Evolutionary conservation across 2,888 invertebrate genomes (phyloP), one percentile per base, ranked within the genome.

Genomic region (Bugula neritina): DNA sequence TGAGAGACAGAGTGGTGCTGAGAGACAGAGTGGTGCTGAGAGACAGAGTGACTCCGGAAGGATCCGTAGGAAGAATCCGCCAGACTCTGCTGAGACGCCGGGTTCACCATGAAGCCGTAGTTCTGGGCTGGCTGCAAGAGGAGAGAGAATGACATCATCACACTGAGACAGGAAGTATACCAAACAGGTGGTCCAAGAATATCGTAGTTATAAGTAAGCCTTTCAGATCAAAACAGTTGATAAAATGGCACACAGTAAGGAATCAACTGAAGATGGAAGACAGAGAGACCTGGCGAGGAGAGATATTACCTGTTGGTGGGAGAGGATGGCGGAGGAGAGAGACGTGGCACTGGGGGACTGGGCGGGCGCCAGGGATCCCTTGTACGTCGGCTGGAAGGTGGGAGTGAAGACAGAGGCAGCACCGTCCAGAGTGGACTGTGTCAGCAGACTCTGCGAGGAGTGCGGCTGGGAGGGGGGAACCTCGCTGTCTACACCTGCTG

Each of bases 401-500:
- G 63, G 63, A 31, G 63, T 63, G 63, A 63, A 63, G 1, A 27
- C 63, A 17, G 63, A 63, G 21, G 63, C 63, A 29, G 31, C 34
- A 21, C 63, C 63, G 27, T 63, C 63, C 29, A 63, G 31, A 21
- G 27, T 27, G 2, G 63, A 63, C n/a, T n/a, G n/a, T n/a, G n/a
- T n/a, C n/a, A n/a, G n/a, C n/a, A n/a, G n/a, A n/a, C n/a, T n/a
- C 25, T 63, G 63, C 10, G 25, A 25, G 13, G 63, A 63, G 17
- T 43, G 43, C 10, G 43, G 43, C 3, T n/a, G 27, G 31, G 63
- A 63, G 5, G 63, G 1, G 29, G 63, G 27, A 13, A 27, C 31
- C 21, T 13, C 63, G 10, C 10, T 31, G n/a, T 31, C 63, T 43
- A 3, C 43, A 43, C 10, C 43, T 43, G 43, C 5, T 10, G 17